Base-by-base conservation (phyloP, 2,888 invertebrate species). In the Lasioglossum lativentre region DNA sequence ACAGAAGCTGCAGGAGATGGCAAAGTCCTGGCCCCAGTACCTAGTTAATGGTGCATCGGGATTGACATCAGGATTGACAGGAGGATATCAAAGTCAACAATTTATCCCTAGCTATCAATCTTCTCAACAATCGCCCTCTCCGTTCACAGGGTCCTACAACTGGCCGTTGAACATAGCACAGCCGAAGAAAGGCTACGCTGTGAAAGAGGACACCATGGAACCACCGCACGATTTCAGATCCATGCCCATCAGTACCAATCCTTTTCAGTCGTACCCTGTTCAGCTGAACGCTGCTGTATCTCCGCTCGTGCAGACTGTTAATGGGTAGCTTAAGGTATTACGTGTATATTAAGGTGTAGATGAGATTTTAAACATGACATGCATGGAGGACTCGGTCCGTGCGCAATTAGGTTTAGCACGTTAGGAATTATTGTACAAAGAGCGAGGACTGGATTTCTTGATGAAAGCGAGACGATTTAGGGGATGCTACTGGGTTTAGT, bases 151-250 rank as follows among this genome's bases (percentile, higher is more conserved):
- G 6, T 71, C 66, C 19, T 27, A 56, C 74, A 74, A 47, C 14
- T 91, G 87, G 82, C 70, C 86, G 10, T 1, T 75, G 75, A 81
- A 47, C 12, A 80, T 76, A n/a, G 90, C 87, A 0, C 91, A 90
- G 8, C 30, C 91, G 0, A 91, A 91, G 71, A 90, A 90, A 34
- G 92, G 94, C 2, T 94, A 94, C 40, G 91, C 91, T 0, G 94
- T 94, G 0, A 93, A 91, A 72, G 94, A 94, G 52, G 93, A 94
- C 6, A 82, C 90, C 38, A 83, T 88, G n/a, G 94, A 94, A 1
- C 66, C 85, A 0, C 82, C 87, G 0, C 89, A 86, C 23, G 93
- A 93, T 56, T 92, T 93, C 52, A 78, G 91, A 42, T 86, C 82
- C 34, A 90, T 87, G 89, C 88, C 91, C 2, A 74, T 93, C 66